phyloP scores from a whole-genome alignment of 2,797 vertebrate genomes.

The Tenualosa ilisha region DNA sequence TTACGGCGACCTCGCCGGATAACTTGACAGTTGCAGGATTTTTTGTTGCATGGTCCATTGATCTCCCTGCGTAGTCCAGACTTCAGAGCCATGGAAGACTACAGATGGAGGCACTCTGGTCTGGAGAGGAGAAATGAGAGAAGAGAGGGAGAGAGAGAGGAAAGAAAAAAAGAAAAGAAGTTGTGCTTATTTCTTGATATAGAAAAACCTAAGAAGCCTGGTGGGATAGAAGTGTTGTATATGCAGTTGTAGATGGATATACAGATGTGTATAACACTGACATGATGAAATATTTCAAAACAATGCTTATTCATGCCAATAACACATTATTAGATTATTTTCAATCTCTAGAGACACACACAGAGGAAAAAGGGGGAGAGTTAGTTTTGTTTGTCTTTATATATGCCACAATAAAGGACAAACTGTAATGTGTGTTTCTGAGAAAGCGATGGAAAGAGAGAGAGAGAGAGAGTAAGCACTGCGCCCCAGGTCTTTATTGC shows the following conservation, averaged over 20 bases:
- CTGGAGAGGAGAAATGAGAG: not conserved
- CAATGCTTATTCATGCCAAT: not conserved
- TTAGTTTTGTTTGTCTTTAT: not conserved
- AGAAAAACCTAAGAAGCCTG: no score
- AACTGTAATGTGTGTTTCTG: not conserved
- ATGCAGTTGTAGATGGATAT: not conserved
- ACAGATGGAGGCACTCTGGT: not conserved
- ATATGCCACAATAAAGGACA: not conserved
- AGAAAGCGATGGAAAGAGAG: not conserved
- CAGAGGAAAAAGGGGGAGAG: slow-evolving; percentile 32
- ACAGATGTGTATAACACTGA: not conserved
- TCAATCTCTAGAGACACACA: not conserved
- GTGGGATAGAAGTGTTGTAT: no score
- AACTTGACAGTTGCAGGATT: not conserved
- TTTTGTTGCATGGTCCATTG: not conserved
- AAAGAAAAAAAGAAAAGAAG: not conserved
- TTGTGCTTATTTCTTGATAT: no score
- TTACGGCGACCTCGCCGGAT: not conserved
- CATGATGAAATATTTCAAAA: not conserved
- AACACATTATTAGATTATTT: not conserved
- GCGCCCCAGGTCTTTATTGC: slow-evolving; percentile 33
- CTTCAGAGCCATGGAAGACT: not conserved
- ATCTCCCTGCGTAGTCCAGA: not conserved
- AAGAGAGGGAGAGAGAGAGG: not conserved
- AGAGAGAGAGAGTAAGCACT: not conserved